These are phyloP conservation scores for Pagetopsis macropterus DNA, from an alignment of 2,797 vertebrate genomes.

Conservation along the genomic window DNA sequence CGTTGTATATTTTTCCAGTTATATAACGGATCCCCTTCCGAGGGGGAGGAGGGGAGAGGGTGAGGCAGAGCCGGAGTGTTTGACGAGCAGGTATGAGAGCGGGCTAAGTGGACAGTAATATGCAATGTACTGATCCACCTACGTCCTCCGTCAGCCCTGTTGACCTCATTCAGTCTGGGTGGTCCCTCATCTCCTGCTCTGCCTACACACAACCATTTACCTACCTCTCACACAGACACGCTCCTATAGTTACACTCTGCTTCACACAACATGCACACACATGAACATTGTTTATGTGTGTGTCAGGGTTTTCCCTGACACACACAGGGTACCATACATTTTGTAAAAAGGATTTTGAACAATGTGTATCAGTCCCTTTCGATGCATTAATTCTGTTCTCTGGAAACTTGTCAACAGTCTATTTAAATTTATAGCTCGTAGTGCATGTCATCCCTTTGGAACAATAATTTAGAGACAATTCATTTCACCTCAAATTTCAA, in stretches of 20 bases:
- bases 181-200: slow-evolving; percentile 55
- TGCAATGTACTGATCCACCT: slow-evolving; percentile 57
- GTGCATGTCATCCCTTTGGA: background rate
- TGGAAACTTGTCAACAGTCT: slow-evolving; percentile 2
- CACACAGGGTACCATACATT: background rate
- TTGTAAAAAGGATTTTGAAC: background rate
- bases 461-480: background rate
- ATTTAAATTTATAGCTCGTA: background rate
- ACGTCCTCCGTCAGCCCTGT: slow-evolving; percentile 54
- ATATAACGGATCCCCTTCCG: slow-evolving; percentile 18
- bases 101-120: slow-evolving; percentile 69
- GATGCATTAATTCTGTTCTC: slow-evolving; percentile 5
- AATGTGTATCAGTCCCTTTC: background rate
- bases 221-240: slow-evolving; percentile 3
- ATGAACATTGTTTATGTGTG: background rate
- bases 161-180: slow-evolving; percentile 73
- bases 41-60: slow-evolving; percentile 9
- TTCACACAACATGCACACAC: background rate
- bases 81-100: slow-evolving; percentile 44
- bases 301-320: background rate
- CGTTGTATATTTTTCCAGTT: background rate
- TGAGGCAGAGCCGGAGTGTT: slow-evolving; percentile 43
- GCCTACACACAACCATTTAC: slow-evolving; percentile 39
- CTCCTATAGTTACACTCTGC: background rate
- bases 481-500: background rate